These are phyloP conservation scores for Numida meleagris DNA, from an alignment of 2,113 vertebrate species.

Conservation along the genomic window DNA sequence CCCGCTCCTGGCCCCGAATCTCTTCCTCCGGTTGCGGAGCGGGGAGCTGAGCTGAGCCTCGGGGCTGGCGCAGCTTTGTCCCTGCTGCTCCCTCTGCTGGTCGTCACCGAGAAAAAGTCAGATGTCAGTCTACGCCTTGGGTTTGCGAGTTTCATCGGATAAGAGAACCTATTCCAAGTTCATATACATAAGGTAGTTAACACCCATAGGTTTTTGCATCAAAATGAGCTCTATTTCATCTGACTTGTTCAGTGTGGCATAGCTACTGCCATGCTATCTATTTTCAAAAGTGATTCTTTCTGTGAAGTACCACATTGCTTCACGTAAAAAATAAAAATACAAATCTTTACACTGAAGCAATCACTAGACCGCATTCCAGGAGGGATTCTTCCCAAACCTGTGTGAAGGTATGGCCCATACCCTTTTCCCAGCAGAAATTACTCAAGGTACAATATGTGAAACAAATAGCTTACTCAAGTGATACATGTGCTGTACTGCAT, in stretches of 20 bases:
- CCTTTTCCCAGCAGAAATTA: neutral
- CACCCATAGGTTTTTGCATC: neutral
- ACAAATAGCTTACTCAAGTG: neutral
- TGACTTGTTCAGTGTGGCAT: conserved; percentile 15
- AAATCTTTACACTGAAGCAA: neutral
- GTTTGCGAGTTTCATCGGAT: neutral
- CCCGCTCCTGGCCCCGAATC: neutral
- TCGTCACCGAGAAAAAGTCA: conserved; percentile 23
- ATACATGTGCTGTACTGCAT: neutral
- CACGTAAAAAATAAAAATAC: neutral
- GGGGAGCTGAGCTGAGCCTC: neutral
- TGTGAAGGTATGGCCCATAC: neutral
- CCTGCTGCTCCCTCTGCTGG: conserved; percentile 81
- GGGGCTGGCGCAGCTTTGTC: neutral
- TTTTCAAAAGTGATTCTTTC: neutral
- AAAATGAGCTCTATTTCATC: conserved; percentile 37
- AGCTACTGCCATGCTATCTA: neutral
- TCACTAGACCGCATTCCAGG: neutral
- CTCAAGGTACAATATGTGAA: neutral
- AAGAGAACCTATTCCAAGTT: conserved; percentile 18
- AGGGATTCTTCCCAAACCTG: neutral
- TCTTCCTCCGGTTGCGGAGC: neutral
- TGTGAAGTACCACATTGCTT: neutral
- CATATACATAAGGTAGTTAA: neutral
- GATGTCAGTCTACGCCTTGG: neutral